Evolutionary conservation across 2,888 invertebrate genomes (phyloP), one percentile per base, ranked within the genome.

Genomic region (Drosophila greeni): DNA sequence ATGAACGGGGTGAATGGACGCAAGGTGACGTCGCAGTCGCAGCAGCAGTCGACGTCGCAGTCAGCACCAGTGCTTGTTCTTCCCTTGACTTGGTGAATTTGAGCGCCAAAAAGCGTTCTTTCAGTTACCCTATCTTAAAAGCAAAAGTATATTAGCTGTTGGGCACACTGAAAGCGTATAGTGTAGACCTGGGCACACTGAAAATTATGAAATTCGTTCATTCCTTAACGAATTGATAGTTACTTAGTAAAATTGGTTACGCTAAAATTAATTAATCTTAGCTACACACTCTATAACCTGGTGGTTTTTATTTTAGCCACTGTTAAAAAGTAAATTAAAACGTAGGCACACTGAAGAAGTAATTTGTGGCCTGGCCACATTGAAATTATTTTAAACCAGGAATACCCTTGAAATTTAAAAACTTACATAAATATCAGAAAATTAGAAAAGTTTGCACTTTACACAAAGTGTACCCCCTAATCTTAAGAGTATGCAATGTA

Each of bases 1-100:
- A 45, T 54, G 54, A 36, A 45, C 74, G 84, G 80, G 84, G 82
- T 84, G 84, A 84, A 80, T 84, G 84, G 80, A 82, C 84, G 80
- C 74, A 76, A 72, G 61, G 48, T 61, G 64, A 20, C 47, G 62
- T 34, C n/a, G 60, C 11, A 29, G 29, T 29, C 29, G 43, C 26
- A 43, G 43, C 23, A 33, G 47, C 54, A 24, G 54, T 34, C 14
- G 18, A 14, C 31, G 8, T 20, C 52, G 55, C 43, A 43, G 68
- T 43, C 54, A 52, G 47, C 64, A 62, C 66, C 64, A 65, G 52
- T 47, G 74, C 55, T 66, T 75, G 60, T 59, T 75, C 61, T 42
- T 40, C 48, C 29, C 33, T 24, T 26, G 45, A 23, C n/a, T 65
- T 69, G 65, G 66, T 64, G 59, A 65, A 74, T 80, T 67, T 79